Evolutionary conservation across 2,113 vertebrate species (phyloP).

Genomic region (Chaetops frenatus): DNA sequence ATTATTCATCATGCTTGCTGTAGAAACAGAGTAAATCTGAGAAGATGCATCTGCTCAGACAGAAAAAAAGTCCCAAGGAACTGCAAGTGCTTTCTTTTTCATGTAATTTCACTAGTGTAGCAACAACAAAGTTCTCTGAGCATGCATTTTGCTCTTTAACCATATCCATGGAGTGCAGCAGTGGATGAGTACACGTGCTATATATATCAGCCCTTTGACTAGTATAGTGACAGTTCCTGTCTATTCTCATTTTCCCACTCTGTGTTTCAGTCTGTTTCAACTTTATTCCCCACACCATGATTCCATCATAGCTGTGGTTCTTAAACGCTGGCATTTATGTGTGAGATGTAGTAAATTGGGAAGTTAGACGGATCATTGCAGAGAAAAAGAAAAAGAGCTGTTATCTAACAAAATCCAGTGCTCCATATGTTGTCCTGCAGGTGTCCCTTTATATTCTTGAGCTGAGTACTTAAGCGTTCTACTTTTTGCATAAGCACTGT

Average conservation of each 20-base stretch:
- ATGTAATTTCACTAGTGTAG: not conserved
- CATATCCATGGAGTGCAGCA: not conserved
- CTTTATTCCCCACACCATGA: not conserved
- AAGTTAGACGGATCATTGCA: not conserved
- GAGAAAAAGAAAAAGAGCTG: not conserved
- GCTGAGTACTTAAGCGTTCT: conserved; percentile 10
- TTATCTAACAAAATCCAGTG: conserved; percentile 50
- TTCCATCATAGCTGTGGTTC: not conserved
- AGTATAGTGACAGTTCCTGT: not conserved
- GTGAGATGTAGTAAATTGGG: conserved; percentile 14
- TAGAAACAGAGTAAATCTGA: conserved; percentile 26
- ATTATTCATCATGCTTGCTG: conserved; percentile 19
- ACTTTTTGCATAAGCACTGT: not conserved
- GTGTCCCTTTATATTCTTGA: conserved; percentile 37
- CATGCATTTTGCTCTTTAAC: not conserved
- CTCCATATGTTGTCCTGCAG: conserved; percentile 43
- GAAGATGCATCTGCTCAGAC: conserved; percentile 30
- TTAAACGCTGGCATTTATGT: conserved; percentile 36
- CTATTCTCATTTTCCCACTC: not conserved
- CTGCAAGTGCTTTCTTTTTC: not conserved
- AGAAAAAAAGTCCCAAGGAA: not conserved
- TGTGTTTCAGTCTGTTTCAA: not conserved
- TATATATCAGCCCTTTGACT: not conserved
- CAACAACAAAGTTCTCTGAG: not conserved
- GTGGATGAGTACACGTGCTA: not conserved